These are phyloP conservation scores for Dicyrtomina minuta DNA, from an alignment of 2,888 invertebrate genomes.

Conservation along the genomic window DNA sequence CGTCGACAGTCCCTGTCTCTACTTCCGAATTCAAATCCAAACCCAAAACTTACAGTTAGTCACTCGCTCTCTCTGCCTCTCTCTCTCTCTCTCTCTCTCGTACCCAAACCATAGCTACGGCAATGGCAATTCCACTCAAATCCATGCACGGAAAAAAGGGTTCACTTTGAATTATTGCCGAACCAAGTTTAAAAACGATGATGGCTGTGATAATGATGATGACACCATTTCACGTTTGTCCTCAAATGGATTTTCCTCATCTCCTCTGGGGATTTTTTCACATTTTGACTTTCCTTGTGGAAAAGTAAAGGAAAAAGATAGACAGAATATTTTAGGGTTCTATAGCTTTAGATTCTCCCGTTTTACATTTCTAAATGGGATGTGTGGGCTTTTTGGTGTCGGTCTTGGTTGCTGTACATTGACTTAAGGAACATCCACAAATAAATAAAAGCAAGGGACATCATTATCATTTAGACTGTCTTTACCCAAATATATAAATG, in stretches of 20 bases:
- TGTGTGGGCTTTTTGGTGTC: too few relatives aligned
- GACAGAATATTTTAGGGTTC: neutral
- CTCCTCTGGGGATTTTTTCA: neutral
- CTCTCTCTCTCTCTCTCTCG: neutral
- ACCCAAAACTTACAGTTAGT: too few relatives aligned
- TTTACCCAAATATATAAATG: too few relatives aligned
- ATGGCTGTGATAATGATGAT: slow-evolving; percentile 32
- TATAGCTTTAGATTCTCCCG: too few relatives aligned
- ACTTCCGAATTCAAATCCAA: too few relatives aligned
- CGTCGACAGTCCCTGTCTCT: too few relatives aligned
- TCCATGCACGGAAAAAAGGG: neutral
- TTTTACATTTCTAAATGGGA: too few relatives aligned
- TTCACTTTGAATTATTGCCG: slow-evolving; percentile 16
- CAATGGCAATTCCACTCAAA: neutral
- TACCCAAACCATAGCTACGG: neutral
- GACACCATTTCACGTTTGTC: slow-evolving; percentile 33
- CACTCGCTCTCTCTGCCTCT: neutral
- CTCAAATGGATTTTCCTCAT: neutral
- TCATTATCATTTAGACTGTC: too few relatives aligned
- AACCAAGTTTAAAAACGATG: slow-evolving; percentile 13
- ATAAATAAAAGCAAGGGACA: too few relatives aligned
- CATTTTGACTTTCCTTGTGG: slow-evolving; percentile 1
- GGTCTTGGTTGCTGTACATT: too few relatives aligned
- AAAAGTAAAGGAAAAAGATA: neutral
- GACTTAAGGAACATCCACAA: too few relatives aligned